Base-by-base conservation (phyloP, 2,888 invertebrate genomes). In the Keiferia lycopersicella region DNA sequence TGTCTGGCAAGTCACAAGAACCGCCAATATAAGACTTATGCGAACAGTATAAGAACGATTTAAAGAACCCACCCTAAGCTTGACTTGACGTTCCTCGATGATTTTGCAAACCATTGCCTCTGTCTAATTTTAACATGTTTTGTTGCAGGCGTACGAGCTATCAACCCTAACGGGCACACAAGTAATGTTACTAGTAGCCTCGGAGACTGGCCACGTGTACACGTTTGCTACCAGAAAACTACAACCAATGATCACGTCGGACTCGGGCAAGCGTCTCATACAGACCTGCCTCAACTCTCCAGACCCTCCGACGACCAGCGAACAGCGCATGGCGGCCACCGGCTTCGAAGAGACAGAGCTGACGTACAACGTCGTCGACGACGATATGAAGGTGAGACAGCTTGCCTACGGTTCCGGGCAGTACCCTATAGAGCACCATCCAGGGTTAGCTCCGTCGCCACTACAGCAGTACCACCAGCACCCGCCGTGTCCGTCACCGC, bases 121-220 rank as follows among this genome's bases (percentile, higher is more conserved):
- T 2, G 26, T 34, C 34, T 34, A 8, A 34, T 34, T 8, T 53
- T 7, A 1, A 20, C 3, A 22, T 26, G 66, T 71, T 74, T 86
- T 84, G 62, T 61, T 61, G 11, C 94, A 99, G 99, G 99, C 99
- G 65, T 99, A 99, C 93, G 99, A 99, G 92, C 92, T 99, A 80
- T 99, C 99, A 67, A 99, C 99, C 73, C 91, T 99, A 86, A 99
- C 99, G 71, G 99, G 99, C 63, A 99, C 99, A 41, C 99, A 99
- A 93, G 99, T 99, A 87, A 99, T 99, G 99, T 93, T 99, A 78
- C 93, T 99, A 82, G 99, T 99, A 72, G 99, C 99, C 67, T 98
- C 98, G 71, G 99, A 99, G 91, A 99, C 99, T 20, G 99, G 99
- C 63, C 99, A 99, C 92, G 99, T 99, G 80, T 99, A 99, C 93